Base-by-base conservation (phyloP, 2,888 invertebrate genomes). In the Leptinotarsa tumamoca region DNA sequence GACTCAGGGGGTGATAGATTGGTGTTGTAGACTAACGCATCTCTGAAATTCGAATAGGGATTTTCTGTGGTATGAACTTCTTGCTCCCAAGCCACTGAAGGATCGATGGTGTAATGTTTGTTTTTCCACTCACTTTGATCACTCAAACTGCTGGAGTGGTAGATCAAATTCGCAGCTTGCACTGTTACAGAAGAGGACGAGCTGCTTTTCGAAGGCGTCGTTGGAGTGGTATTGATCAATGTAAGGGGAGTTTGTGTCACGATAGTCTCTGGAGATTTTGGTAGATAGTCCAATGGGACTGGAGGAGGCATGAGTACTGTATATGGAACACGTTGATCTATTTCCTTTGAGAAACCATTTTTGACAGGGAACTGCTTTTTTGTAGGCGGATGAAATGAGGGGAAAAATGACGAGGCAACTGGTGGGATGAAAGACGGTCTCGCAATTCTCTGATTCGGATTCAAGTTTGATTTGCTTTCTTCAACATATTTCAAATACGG, bases 241-340 rank as follows among this genome's bases (percentile, higher is more conserved):
- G 80, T 58, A 13, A 23, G 58, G 1, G 58, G 76, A 61, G 67
- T 78, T 66, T 78, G 78, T n/a, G 80, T 78, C 23, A 80, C 58
- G 10, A 77, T 52, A 21, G 70, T 58, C 61, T 52, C 54, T 21
- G 67, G 79, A 71, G 54, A 74, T 67, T 72, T 49, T 82, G 70
- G 5, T 68, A 33, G 13, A 58, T 43, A 58, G 21, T 33, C 23
- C 56, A 15, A 27, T 23, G 81, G 50, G 83, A 91, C 89, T 1
- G 94, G 94, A 15, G 94, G 94, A 17, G 94, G 94, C 76, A 94
- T 91, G 73, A 94, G 89, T 85, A 93, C 92, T 0, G 93, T 93
- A 87, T 92, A 92, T 0, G 93, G 93, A 71, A 90, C 87, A 21
- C 88, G 83, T 68, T 89, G 89, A 18, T 93, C 90, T 68, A 67